Evolutionary conservation across 2,113 vertebrate species (phyloP).

Genomic region (Rattus rattus): DNA sequence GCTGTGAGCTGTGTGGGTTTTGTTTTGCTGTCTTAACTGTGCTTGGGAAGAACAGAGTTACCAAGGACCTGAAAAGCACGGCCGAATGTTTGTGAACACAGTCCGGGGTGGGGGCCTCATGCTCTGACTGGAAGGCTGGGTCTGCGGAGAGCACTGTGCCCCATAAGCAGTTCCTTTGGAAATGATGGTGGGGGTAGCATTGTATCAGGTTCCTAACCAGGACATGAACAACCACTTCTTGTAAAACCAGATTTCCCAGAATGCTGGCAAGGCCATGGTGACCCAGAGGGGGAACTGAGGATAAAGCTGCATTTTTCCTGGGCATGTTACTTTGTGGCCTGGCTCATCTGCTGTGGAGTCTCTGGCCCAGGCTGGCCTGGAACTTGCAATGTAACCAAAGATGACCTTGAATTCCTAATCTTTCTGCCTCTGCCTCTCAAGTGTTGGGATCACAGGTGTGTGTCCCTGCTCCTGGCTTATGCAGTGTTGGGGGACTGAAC

Average conservation of each 20-base stretch:
- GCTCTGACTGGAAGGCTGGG: fast-evolving
- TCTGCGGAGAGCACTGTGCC: fast-evolving
- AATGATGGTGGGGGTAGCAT: fast-evolving
- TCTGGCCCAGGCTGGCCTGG: not conserved
- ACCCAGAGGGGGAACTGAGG: not conserved
- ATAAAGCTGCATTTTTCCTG: not conserved
- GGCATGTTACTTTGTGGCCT: fast-evolving
- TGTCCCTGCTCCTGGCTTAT: not conserved
- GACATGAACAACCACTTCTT: not conserved
- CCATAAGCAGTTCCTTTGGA: fast-evolving
- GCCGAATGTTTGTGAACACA: fast-evolving
- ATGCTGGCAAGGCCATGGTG: not conserved
- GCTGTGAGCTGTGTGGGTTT: fast-evolving
- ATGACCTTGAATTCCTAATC: not conserved
- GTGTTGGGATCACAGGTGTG: not conserved
- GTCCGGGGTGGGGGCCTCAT: fast-evolving
- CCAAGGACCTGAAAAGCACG: fast-evolving
- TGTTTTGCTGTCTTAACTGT: not conserved
- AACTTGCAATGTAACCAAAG: not conserved
- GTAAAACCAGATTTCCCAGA: fast-evolving
- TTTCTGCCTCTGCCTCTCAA: not conserved
- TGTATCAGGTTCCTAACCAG: not conserved
- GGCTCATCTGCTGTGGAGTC: not conserved
- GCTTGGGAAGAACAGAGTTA: not conserved
- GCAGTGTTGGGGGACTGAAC: not conserved